These are phyloP conservation scores for Strix uralensis DNA, from an alignment of 2,113 vertebrate species.

Conservation along the genomic window DNA sequence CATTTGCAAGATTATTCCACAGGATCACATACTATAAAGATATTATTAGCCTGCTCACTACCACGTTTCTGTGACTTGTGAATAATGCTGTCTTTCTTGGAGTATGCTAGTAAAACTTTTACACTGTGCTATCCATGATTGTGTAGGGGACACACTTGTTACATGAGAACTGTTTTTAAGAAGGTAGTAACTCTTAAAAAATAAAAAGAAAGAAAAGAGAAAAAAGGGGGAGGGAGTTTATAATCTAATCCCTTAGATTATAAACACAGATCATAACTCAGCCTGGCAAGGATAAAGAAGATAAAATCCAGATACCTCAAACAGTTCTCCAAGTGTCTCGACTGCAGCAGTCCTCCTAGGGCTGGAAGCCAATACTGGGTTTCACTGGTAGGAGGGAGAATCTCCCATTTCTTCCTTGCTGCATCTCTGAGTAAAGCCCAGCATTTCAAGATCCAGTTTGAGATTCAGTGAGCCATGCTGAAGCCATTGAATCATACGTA, in stretches of 20 bases:
- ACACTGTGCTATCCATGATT: neutral
- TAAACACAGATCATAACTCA: neutral
- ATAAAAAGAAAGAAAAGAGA: neutral
- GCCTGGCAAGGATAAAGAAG: neutral
- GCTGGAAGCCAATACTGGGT: neutral
- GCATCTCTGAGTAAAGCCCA: neutral
- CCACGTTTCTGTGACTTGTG: neutral
- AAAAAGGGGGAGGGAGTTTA: neutral
- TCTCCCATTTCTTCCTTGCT: neutral
- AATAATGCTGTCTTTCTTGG: neutral
- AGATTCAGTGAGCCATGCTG: neutral
- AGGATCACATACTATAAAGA: neutral
- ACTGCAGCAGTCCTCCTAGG: neutral
- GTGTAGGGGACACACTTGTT: neutral
- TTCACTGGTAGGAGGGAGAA: neutral
- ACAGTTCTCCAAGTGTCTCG: neutral
- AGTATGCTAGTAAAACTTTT: neutral
- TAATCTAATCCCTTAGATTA: neutral
- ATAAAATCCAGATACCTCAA: neutral
- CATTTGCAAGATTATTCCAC: neutral
- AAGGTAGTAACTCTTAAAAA: neutral
- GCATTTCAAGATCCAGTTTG: neutral
- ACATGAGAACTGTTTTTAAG: neutral
- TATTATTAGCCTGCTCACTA: neutral
- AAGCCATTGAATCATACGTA: neutral